Evolutionary conservation across 2,113 vertebrate species (phyloP), one percentile per base, ranked within the genome.

Genomic region (Hippocampus abdominalis): DNA sequence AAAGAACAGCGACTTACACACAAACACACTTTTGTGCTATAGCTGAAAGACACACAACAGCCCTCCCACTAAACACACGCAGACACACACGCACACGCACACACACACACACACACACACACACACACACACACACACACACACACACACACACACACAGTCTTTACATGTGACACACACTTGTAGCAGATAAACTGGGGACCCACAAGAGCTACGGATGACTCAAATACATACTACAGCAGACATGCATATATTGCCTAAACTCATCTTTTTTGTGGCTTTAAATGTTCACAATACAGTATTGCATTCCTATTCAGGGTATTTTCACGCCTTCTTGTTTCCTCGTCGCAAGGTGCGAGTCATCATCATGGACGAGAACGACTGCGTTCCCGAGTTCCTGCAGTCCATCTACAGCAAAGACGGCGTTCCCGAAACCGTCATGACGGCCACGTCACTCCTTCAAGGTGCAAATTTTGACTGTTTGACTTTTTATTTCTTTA

Each of bases 371-470:
- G 94, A 97, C 64, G 93, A 94, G 79, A 95, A 95, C 40, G 94
- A 94, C 84, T 96, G 93, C 40, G 87, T 92, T 56, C 93, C 94
- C 0, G 93, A 95, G 88, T 96, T 96, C 86, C 89, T 93, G 70
- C 94, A 95, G 87, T 93, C 91, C 1, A 94, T 96, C 80, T 96
- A 93, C 88, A 95, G 90, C 89, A 94, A 94, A 86, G 90, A 94
- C 0, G 89, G 86, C 21, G 92, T 95, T 66, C 93, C 91, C 21
- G 95, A 96, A 87, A 94, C 93, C 1, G 95, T 97, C 85, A 87
- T 93, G 68, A 93, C 92, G 62, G 93, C 94, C 79, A 96, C 95
- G 15, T 93, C 91, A 4, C 91, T 95, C 80, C 84, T 95, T 65
- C 95, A 95, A 93, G 95, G 95, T 94, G 86, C 49, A 54, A 23